Conservation (phyloP, 2,888 invertebrate species). For the Marasmarcha lunaedactyla region DNA sequence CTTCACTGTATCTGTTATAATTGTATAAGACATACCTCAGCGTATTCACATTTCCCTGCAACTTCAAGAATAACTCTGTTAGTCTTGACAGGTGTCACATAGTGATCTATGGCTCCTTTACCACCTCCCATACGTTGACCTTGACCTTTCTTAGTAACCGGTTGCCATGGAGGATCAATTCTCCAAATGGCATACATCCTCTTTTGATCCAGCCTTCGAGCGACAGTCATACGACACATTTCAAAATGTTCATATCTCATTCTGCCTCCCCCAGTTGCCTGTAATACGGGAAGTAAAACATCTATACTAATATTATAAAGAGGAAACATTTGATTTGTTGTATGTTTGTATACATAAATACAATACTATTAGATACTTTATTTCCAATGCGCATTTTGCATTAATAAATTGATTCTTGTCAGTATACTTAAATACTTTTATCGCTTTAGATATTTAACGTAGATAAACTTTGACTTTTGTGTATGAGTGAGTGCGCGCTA, state of each 20-base stretch:
- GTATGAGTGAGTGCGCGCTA: too few species aligned
- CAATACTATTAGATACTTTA: neutral
- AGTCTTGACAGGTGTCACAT: slow-evolving; percentile 91
- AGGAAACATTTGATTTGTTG: neutral
- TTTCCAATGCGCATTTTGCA: too few species aligned
- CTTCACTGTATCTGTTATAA: too few species aligned
- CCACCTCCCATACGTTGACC: slow-evolving; percentile 97
- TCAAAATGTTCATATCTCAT: slow-evolving; percentile 87
- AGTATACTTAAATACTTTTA: too few species aligned
- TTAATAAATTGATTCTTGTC: too few species aligned
- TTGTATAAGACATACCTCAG: too few species aligned
- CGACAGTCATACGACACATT: slow-evolving; percentile 84
- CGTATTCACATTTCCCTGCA: slow-evolving; percentile 89
- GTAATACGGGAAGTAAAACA: too few species aligned
- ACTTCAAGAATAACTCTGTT: slow-evolving; percentile 94
- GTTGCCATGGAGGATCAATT: slow-evolving; percentile 95
- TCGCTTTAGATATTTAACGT: too few species aligned
- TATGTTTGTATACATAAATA: neutral
- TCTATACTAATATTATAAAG: too few species aligned
- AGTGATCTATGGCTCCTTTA: slow-evolving; percentile 94
- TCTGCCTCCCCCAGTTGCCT: slow-evolving; percentile 89
- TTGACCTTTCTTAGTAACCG: slow-evolving; percentile 88
- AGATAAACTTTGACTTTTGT: too few species aligned
- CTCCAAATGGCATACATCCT: slow-evolving; percentile 96
- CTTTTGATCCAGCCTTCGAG: slow-evolving; percentile 81